Base-by-base conservation (phyloP, 2,888 invertebrate species). In the Neoascia interrupta region DNA sequence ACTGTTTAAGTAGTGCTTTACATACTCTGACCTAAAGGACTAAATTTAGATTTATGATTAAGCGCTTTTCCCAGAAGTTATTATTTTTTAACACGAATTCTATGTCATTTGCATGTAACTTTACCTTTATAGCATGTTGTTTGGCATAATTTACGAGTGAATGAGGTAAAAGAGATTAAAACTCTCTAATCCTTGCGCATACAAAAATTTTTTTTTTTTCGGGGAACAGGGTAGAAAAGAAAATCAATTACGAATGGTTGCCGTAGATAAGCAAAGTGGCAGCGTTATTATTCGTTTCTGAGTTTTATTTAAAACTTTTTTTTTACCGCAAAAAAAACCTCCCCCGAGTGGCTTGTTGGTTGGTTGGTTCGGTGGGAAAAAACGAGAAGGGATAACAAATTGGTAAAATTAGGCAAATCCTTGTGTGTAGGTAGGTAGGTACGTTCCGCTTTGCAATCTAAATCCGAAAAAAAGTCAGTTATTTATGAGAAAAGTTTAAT, bases 401-500 rank as follows among this genome's bases (percentile, higher is more conserved):
- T 54, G 72, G 60, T 75, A 63, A 81, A 82, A 74, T 73, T 81
- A 70, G 74, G 70, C 81, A 73, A 74, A 81, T 47, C 47, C 28
- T 31, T 31, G 5, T 8, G n/a, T 10, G 18, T n/a, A 1, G 5
- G 1, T 51, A 5, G 11, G 6, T 18, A 31, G n/a, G 10, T 23
- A 45, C 23, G 8, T n/a, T 19, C 41, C 49, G 31, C 56, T 1
- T 56, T 69, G 39, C 63, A 66, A n/a, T 31, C 28, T 21, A 18
- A 43, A 36, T 39, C 31, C 5, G n/a, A 56, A 39, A 58, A n/a
- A 72, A 70, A 51, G 56, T 45, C 58, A 64, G 70, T 76, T 76
- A 66, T 72, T 76, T 76, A 76, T 76, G 76, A 47, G 76, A 79
- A 79, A 73, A 79, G 79, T 79, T 79, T 79, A 79, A 79, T 73